Percentiles rank a stretch among this genome's conserved stretches.
These are phyloP conservation scores for Cataglyphis hispanica DNA, from an alignment of 1,140 invertebrate species.

Conservation along the genomic window DNA sequence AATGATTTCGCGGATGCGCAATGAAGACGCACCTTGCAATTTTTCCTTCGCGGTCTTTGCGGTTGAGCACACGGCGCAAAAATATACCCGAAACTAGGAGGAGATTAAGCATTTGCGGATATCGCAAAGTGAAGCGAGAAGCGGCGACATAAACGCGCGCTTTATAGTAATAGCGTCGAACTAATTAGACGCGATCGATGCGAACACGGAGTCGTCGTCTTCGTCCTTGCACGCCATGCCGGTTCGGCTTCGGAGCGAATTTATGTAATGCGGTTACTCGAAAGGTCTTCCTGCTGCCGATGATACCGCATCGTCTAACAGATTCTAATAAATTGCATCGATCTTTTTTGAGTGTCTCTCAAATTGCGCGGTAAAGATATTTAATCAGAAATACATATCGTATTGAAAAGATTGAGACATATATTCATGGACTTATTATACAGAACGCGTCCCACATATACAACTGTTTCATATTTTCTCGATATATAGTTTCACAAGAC, in stretches of 20 bases:
- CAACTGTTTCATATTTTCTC: no score
- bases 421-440: neutral
- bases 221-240: slow-evolving; percentile 27
- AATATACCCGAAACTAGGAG: neutral
- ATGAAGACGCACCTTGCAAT: slow-evolving; percentile 27
- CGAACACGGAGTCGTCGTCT: slow-evolving; percentile 24
- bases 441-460: no score
- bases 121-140: neutral
- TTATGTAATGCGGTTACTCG: slow-evolving; percentile 43
- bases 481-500: no score
- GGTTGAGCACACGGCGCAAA: neutral
- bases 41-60: slow-evolving; percentile 13
- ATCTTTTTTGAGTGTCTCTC: slow-evolving; percentile 2
- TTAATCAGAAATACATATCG: neutral
- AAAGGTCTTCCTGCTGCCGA: slow-evolving; percentile 23
- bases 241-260: slow-evolving; percentile 14
- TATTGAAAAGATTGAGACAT: neutral
- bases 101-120: neutral
- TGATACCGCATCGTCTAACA: slow-evolving; percentile 30
- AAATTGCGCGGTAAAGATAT: neutral
- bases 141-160: neutral
- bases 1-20: slow-evolving; percentile 29
- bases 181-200: slow-evolving; percentile 51
- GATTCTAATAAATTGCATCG: slow-evolving; percentile 22
- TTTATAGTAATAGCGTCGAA: slow-evolving; percentile 37